Conservation (phyloP, 2,797 vertebrate species). For the Helostoma temminkii region DNA sequence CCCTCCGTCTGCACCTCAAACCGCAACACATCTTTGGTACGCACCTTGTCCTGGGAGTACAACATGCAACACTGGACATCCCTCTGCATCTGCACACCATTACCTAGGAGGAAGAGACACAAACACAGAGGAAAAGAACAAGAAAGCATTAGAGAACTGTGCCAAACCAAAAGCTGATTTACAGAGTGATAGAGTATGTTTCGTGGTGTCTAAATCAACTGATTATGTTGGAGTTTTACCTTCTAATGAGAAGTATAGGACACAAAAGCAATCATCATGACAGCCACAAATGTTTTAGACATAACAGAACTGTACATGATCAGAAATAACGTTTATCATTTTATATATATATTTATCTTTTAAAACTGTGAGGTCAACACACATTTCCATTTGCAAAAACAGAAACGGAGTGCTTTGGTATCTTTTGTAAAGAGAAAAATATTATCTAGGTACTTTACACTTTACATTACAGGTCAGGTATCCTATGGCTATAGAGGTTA, state of each 20-base stretch:
- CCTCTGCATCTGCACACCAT: conserved; percentile 88
- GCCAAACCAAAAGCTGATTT: neutral
- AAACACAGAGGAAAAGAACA: neutral
- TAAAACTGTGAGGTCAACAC: neutral
- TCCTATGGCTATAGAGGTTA: too few relatives aligned
- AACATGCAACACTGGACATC: conserved; percentile 89
- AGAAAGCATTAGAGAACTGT: neutral
- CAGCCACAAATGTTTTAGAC: conserved; percentile 45
- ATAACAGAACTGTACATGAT: neutral
- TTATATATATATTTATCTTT: conserved; percentile 2
- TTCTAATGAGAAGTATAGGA: neutral
- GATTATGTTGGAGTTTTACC: neutral
- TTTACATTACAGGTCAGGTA: too few relatives aligned
- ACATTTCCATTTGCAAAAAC: too few relatives aligned
- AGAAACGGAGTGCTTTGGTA: conserved; percentile 12
- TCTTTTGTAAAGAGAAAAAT: conserved; percentile 20
- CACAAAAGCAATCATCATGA: neutral
- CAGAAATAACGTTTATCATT: conserved; percentile 1
- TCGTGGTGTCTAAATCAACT: neutral
- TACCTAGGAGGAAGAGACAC: conserved; percentile 68
- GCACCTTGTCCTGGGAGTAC: conserved; percentile 87
- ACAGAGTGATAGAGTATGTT: conserved; percentile 6
- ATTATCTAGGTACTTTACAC: conserved; percentile 14
- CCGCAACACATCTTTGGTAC: conserved; percentile 87
- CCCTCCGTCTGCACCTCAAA: conserved; percentile 88